Evolutionary conservation across 2,888 invertebrate genomes (phyloP).

Genomic region (Euphydryas editha): DNA sequence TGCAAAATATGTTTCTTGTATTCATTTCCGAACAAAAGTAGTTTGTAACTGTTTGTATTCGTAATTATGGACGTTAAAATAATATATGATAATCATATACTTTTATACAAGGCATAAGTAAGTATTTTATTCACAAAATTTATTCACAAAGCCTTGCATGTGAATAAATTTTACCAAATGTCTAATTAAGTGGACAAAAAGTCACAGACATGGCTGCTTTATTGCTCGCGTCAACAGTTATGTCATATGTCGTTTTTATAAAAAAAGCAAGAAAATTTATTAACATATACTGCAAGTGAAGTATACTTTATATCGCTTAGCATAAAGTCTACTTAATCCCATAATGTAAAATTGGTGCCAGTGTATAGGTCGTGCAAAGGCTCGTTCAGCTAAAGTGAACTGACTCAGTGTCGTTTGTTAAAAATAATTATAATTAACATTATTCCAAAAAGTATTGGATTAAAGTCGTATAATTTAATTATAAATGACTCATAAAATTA

Average conservation of each 20-base stretch:
- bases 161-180: slow-evolving; percentile 17
- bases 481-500: too few relatives aligned
- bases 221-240: slow-evolving; percentile 23
- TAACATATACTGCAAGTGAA: slow-evolving; percentile 9
- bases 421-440: slow-evolving; percentile 17
- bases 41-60: background rate
- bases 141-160: slow-evolving; percentile 9
- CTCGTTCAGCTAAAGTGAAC: slow-evolving; percentile 32
- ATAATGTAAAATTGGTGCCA: slow-evolving; percentile 22
- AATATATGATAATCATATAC: background rate
- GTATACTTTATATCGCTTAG: slow-evolving; percentile 27
- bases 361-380: slow-evolving; percentile 30
- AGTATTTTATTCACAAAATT: too few relatives aligned
- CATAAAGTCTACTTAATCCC: slow-evolving; percentile 28
- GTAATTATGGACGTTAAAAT: background rate
- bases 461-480: background rate
- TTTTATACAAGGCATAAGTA: background rate
- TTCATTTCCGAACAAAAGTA: background rate
- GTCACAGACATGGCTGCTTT: slow-evolving; percentile 7
- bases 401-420: slow-evolving; percentile 24
- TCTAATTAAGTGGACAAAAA: slow-evolving; percentile 24
- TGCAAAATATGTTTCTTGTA: background rate
- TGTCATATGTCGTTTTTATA: slow-evolving; percentile 18
- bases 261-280: slow-evolving; percentile 20
- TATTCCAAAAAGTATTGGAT: slow-evolving; percentile 8